Base-by-base conservation (phyloP, 2,113 vertebrate genomes). In the Mustelus asterias region DNA sequence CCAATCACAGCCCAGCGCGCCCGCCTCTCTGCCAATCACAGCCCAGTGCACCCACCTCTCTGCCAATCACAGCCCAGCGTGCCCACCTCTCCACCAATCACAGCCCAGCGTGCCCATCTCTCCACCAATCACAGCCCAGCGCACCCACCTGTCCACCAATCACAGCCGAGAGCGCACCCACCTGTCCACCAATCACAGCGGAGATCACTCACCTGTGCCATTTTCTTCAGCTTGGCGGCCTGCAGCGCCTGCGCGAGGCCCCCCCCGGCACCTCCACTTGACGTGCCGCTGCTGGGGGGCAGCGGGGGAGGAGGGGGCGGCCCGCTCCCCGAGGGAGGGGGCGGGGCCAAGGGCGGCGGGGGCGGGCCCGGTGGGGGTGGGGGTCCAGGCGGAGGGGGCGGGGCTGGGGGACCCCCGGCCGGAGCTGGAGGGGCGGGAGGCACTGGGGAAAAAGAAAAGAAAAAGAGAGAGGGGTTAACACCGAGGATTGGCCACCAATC, bases 191-290 rank as follows among this genome's bases (percentile, higher is more conserved):
- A 7, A n/a, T 22, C 37, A 44, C 0, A 5, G 44, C 7, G 0
- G 10, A 22, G 20, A 9, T 18, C n/a, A 22, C 94, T 97, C 96
- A 99, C 99, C 98, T 98, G 99, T 96, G 98, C 97, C 5, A 98
- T 97, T 97, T 98, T 99, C 95, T 98, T 98, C 70, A 99, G 98
- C 97, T 98, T 99, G 29, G 99, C 98, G 69, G 97, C 98, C 0
- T 98, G 98, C 1, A 99, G 96, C 37, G 98, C 98, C 22, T 98
- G 98, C 0, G 98, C 98, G 96, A 99, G 97, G 16, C 98, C 98
- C 0, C 97, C 96, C 0, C 78, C 96, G 0, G 29, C 0, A 16
- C 96, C 97, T 0, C 97, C 96, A 6, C 63, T 96, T 3, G 96
- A 97, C 0, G 97, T 96, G 0, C 96, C 97, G 16, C 97, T 97